Evolutionary conservation across 2,888 invertebrate genomes (phyloP), one percentile per base, ranked within the genome.

Genomic region (Heliconius aoede): DNA sequence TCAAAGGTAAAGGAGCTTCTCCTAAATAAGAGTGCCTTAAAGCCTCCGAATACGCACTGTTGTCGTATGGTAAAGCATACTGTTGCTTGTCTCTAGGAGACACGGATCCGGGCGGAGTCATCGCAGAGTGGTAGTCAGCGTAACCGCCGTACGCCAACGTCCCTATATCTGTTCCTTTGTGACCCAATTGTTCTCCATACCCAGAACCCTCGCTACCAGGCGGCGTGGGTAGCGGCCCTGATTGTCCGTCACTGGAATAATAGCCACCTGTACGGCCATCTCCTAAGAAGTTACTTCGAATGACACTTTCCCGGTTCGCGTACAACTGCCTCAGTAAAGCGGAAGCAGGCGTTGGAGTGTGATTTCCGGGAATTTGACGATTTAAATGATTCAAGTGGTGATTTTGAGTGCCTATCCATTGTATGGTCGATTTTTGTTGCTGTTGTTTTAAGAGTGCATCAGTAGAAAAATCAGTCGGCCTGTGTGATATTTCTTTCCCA

Each of bases 71-170:
- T 90, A 95, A 83, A 7, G 94, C 90, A 76, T 94, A 94, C 83
- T 96, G 96, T 84, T 96, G 97, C 87, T 95, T 98, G 86, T 99
- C 99, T 79, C 98, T 95, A 0, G 99, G 99, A 8, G 99, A 99
- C 2, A 99, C 99, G 5, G 99, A 99, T n/a, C 98, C 98, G 73
- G 99, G 99, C 73, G 99, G 99, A 7, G 99, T 99, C 98, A 99
- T 99, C 69, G 98, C 98, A 61, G 98, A 97, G 89, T 98, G 98
- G 85, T 98, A 98, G 86, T 98, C 98, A 81, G 97, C 97, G 81
- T 95, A 95, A 61, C 96, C 95, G 40, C 93, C 93, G 78, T 94
- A 94, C 67, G 94, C 91, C 83, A 94, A 86, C 90, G 97, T 90
- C 95, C 97, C 87, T 95, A 97, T 91, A 80, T 94, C 94, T 21